phyloP scores from a whole-genome alignment of 2,888 invertebrate genomes.

The Julus scanicus region DNA sequence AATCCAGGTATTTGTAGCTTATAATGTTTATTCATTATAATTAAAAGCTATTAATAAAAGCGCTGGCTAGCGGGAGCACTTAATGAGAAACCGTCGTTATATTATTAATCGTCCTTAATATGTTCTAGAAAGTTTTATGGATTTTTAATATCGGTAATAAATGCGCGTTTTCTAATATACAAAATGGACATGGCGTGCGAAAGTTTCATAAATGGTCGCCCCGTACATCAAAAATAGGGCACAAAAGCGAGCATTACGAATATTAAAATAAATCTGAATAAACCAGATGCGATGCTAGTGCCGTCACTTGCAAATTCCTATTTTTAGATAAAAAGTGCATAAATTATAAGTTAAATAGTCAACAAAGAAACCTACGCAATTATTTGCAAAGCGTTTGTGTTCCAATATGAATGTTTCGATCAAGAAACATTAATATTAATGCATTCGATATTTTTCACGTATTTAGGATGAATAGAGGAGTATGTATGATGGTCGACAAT shows the following conservation, averaged over 20 bases:
- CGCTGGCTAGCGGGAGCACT: background rate
- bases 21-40: background rate
- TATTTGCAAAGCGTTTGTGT: too few species aligned
- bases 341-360: background rate
- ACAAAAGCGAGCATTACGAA: background rate
- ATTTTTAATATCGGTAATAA: constrained; percentile 31
- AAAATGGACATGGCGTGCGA: constrained; percentile 18
- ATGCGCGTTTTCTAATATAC: background rate
- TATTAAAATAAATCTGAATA: background rate
- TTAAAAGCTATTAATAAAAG: constrained; percentile 23
- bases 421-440: too few species aligned
- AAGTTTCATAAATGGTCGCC: background rate
- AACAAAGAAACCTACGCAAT: background rate
- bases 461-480: too few species aligned
- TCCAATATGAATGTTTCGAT: too few species aligned
- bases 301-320: background rate
- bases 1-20: constrained; percentile 4
- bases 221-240: background rate
- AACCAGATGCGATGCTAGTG: background rate
- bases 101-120: constrained; percentile 41
- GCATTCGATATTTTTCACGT: too few species aligned
- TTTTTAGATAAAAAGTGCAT: background rate
- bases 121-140: constrained; percentile 16
- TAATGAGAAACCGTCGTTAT: constrained; percentile 20
- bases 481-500: too few species aligned